Evolutionary conservation across 2,888 invertebrate species (phyloP).

Genomic region (Polyploca ridens): DNA sequence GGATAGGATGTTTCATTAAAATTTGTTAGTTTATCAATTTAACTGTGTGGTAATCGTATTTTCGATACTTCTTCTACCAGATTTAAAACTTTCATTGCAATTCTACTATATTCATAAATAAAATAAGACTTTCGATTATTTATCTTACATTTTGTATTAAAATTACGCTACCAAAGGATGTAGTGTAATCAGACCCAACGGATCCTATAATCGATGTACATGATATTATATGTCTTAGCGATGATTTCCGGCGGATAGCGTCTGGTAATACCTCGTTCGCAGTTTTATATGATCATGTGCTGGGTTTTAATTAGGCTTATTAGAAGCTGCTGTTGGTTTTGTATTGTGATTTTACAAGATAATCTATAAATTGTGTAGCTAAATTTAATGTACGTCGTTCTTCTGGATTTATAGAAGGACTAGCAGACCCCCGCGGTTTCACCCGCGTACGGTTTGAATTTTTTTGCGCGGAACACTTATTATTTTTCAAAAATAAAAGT

Average conservation of each 20-base stretch:
- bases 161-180: slow-evolving; percentile 21
- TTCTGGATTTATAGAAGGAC: no score
- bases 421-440: no score
- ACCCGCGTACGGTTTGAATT: no score
- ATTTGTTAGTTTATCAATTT: background rate
- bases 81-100: no score
- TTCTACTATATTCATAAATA: no score
- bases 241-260: slow-evolving; percentile 70
- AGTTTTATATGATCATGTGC: slow-evolving; percentile 64
- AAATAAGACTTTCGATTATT: no score
- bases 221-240: slow-evolving; percentile 50
- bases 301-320: slow-evolving; percentile 68
- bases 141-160: no score
- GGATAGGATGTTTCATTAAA: background rate
- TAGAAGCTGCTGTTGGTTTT: slow-evolving; percentile 24
- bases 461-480: no score
- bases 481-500: no score
- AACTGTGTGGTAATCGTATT: background rate
- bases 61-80: background rate
- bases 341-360: no score
- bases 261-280: slow-evolving; percentile 60
- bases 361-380: no score
- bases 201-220: slow-evolving; percentile 39
- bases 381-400: no score
- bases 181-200: slow-evolving; percentile 34